These are phyloP conservation scores for Adineta ricciae DNA, from an alignment of 2,888 invertebrate genomes.

Conservation along the genomic window DNA sequence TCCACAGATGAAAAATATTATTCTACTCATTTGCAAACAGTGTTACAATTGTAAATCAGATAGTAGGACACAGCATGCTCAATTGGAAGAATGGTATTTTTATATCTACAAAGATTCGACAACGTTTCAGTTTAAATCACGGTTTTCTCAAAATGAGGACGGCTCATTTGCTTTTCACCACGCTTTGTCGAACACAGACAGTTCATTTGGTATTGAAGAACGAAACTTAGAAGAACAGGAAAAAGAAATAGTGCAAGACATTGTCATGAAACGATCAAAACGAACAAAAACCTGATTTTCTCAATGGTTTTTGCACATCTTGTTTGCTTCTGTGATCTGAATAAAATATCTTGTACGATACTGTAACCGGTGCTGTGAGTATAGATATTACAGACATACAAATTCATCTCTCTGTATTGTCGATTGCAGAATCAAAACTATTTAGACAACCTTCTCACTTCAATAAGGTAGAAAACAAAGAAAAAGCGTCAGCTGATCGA, in stretches of 20 bases:
- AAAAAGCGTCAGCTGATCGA: too few relatives aligned
- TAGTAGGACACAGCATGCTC: background rate
- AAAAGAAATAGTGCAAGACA: background rate
- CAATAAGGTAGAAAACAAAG: too few relatives aligned
- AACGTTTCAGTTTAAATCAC: background rate
- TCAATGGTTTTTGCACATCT: too few relatives aligned
- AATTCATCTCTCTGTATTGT: too few relatives aligned
- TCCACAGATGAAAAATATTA: background rate
- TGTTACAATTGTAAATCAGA: background rate
- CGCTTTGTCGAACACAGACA: background rate
- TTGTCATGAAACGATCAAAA: background rate
- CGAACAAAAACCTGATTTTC: background rate
- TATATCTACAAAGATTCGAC: background rate
- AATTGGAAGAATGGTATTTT: background rate
- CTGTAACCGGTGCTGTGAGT: too few relatives aligned
- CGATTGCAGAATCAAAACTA: too few relatives aligned
- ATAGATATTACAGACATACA: too few relatives aligned
- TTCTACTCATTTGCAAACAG: background rate
- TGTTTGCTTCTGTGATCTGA: too few relatives aligned
- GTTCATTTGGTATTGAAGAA: background rate
- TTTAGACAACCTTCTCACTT: too few relatives aligned
- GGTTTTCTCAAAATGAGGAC: background rate
- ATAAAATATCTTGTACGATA: too few relatives aligned
- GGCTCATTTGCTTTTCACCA: background rate
- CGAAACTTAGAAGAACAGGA: background rate